A percentile compares a stretch with the other conserved stretches of the same genome.
These are phyloP conservation scores for Tragelaphus buxtoni DNA, from an alignment of 2,113 vertebrate genomes.

Conservation along the genomic window DNA sequence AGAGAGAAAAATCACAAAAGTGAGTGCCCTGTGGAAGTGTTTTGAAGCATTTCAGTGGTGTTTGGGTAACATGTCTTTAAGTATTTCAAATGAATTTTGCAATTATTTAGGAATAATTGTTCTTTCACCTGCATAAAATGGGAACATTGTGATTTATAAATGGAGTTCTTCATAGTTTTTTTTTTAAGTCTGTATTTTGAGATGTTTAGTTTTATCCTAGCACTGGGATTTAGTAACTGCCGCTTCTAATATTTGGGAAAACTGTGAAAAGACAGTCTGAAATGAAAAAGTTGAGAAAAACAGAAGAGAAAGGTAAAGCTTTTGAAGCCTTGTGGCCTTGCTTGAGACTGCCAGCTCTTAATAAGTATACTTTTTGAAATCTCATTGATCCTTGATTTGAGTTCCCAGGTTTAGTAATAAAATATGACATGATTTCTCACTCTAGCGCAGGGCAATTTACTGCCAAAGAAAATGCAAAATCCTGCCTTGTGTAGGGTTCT, in stretches of 20 bases:
- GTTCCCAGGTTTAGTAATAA: constrained; percentile 44
- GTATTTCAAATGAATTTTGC: constrained; percentile 51
- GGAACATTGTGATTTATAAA: constrained; percentile 54
- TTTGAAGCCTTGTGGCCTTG: neutral
- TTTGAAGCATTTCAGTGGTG: constrained; percentile 61
- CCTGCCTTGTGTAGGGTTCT: neutral
- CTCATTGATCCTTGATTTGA: constrained; percentile 45
- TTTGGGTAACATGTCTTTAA: constrained; percentile 65
- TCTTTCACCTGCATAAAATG: constrained; percentile 52
- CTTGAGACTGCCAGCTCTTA: neutral
- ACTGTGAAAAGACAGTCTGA: neutral
- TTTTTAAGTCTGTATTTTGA: constrained; percentile 61
- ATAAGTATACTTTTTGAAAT: neutral
- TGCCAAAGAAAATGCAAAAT: neutral
- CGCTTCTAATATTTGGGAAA: constrained; percentile 26
- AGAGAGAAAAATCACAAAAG: constrained; percentile 68
- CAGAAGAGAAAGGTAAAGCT: neutral
- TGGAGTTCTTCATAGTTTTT: constrained; percentile 45
- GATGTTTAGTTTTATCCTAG: constrained; percentile 53
- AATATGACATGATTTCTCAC: constrained; percentile 14
- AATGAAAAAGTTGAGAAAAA: constrained; percentile 41
- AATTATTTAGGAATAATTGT: constrained; percentile 56
- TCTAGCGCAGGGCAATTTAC: constrained; percentile 21
- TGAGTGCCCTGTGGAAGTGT: constrained; percentile 53
- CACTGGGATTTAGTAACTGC: neutral